Base-by-base conservation (phyloP, 92 coral and sea anemone genomes). In the Heliopora coerulea region DNA sequence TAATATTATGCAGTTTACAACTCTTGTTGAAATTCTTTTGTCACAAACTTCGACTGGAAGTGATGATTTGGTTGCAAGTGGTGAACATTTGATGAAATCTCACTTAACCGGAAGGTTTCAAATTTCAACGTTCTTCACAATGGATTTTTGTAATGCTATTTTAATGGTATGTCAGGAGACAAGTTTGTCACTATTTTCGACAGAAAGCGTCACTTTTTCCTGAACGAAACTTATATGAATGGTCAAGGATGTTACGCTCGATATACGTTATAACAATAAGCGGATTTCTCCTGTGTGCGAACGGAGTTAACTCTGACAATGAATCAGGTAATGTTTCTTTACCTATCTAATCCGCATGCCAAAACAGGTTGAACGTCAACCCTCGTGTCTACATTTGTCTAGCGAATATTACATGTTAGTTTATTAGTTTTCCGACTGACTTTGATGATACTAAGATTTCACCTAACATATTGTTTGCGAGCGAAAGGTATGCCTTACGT, bases 301-400 rank as follows among this genome's bases (percentile, higher is more conserved):
- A 56, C 1, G 33, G 28, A 23, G 61, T 56, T 28, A 23, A 23
- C 61, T 23, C 61, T 3, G 33, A 56, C 61, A 56, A 56, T 56
- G 15, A 3, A 3, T 56, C 61, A 56, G 61, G 61, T 56, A 56
- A 23, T n/a, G 61, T 50, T 37, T 50, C 58, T 56, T 56, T 56
- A 15, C 61, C 18, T 56, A 23, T 56, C 31, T 56, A 56, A 56
- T 56, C 61, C 61, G 61, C 61, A 31, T 56, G 61, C 23, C 30
- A 56, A 28, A 56, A 56, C 61, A 56, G 61, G 4, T 56, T 56
- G 61, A 46, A 15, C 52, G n/a, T 46, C 52, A n/a, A 15, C 52
- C 52, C 7, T 15, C 15, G 52, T 46, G 52, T 46, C n/a, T 8
- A 2, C n/a, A 46, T 46, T 46, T 46, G 52, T 46, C 52, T 6